Base-by-base conservation (phyloP, 2,113 vertebrate species). In the Cariama cristata region DNA sequence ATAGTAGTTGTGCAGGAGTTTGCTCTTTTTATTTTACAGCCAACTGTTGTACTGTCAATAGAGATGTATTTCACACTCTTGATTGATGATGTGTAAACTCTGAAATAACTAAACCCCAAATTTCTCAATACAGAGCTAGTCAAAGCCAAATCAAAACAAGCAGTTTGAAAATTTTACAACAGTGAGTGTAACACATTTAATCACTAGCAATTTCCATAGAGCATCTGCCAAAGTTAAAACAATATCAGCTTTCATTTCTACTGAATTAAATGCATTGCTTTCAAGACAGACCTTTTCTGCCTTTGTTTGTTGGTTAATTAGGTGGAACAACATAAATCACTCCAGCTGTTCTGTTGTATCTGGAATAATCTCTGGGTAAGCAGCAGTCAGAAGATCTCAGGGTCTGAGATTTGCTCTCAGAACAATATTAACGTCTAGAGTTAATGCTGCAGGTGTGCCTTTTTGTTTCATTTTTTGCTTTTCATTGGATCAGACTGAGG, bases 301-400 rank as follows among this genome's bases (percentile, higher is more conserved):
- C 63, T 95, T 97, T 96, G 89, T 93, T 94, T 95, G 80, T 91
- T 86, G 84, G 62, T 91, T 95, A 95, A 91, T 97, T 96, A 96
- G 42, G 89, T 94, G 74, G 69, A 97, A 97, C 95, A 85, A 49
- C 67, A 80, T 96, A 96, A 96, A 93, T 96, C 93, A 90, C 14
- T 89, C 0, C 2, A 88, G 67, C 89, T 86, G 81, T 74, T 94
- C 77, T 82, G 63, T 85, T 93, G 62, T 85, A 83, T 87, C 89
- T 97, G 84, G 85, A 95, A 59, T 94, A 86, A 86, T 79, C 89
- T 91, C 56, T 94, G 89, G 47, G 63, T 94, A 82, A 86, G 85
- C 50, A 82, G 89, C 58, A 74, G n/a, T 62, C 28, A 55, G 77
- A 42, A 30, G 81, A 91, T 63, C 64, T 52, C 58, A 27, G 35